phyloP scores from a whole-genome alignment of 2,888 invertebrate genomes.

The Harpalus rubripes region DNA sequence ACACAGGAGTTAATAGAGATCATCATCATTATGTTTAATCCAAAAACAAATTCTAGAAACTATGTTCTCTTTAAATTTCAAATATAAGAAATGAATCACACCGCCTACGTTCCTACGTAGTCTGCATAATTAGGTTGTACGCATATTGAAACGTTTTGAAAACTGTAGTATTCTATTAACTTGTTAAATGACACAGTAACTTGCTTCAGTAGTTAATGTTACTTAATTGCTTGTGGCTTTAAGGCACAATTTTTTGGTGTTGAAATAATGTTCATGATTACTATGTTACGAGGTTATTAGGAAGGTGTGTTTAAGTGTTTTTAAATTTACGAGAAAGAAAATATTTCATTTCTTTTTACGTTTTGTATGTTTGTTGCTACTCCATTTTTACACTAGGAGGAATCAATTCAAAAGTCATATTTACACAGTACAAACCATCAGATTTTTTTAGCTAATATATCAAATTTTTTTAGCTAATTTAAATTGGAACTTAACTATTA shows the following conservation, averaged over 20 bases:
- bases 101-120: background rate
- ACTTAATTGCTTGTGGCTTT: constrained; percentile 31
- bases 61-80: background rate
- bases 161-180: background rate
- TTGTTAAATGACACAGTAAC: constrained; percentile 43
- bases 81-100: background rate
- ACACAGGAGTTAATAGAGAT: too few relatives aligned
- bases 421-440: too few relatives aligned
- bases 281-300: constrained; percentile 29
- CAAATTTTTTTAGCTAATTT: too few relatives aligned
- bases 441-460: too few relatives aligned
- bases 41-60: too few relatives aligned
- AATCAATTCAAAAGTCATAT: too few relatives aligned
- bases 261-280: constrained; percentile 33
- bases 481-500: too few relatives aligned
- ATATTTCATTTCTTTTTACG: background rate
- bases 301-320: constrained; percentile 14
- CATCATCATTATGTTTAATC: too few relatives aligned
- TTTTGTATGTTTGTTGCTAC: background rate
- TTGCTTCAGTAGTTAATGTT: background rate
- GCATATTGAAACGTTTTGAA: background rate
- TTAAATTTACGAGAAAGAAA: background rate
- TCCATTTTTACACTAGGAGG: background rate
- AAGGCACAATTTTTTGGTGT: constrained; percentile 38
- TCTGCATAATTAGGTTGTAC: background rate